phyloP scores from a whole-genome alignment of 2,888 invertebrate species.

The Amphipyra berbera region DNA sequence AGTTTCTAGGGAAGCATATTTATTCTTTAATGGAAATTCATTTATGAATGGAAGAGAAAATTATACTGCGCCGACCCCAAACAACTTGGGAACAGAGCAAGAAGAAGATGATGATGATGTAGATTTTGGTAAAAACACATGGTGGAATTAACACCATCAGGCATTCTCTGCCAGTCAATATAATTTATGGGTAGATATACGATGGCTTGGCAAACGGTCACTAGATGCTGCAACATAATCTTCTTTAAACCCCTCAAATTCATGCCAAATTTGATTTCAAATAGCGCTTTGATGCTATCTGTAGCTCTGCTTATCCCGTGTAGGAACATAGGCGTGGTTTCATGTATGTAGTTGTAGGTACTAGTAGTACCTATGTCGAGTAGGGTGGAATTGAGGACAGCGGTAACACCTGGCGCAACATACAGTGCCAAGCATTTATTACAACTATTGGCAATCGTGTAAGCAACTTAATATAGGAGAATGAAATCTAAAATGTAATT shows the following conservation, averaged over 20 bases:
- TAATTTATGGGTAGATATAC: neutral
- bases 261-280: conserved; percentile 16
- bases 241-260: neutral
- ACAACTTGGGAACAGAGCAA: too few relatives aligned
- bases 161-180: too few relatives aligned
- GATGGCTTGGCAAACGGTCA: neutral
- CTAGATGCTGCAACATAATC: neutral
- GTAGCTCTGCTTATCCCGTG: conserved; percentile 1
- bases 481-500: conserved; percentile 12
- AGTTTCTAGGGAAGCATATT: too few relatives aligned
- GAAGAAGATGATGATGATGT: too few relatives aligned
- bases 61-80: too few relatives aligned
- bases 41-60: too few relatives aligned
- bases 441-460: conserved; percentile 18
- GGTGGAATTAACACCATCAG: too few relatives aligned
- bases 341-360: neutral
- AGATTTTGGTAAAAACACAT: too few relatives aligned
- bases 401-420: conserved; percentile 23
- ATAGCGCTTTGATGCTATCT: conserved; percentile 3
- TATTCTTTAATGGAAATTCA: too few relatives aligned
- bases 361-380: neutral
- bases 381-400: conserved; percentile 14
- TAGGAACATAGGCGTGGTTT: neutral
- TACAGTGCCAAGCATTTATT: conserved; percentile 24
- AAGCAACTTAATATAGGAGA: conserved; percentile 2